phyloP scores from a whole-genome alignment of 2,797 vertebrate species.

The Tiaroga cobitis region DNA sequence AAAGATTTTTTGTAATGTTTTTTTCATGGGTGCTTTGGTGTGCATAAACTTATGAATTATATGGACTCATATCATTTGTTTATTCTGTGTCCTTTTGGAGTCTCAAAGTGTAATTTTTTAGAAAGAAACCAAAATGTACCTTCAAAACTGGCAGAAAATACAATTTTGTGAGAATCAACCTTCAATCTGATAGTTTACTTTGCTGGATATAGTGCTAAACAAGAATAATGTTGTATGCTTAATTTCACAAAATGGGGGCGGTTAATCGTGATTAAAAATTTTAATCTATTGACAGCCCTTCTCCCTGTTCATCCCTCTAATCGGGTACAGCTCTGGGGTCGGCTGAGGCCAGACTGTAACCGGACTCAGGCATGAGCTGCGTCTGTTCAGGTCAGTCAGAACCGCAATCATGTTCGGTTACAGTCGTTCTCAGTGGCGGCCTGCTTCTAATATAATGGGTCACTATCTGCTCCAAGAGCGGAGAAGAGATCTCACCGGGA shows the following conservation, averaged over 20 bases:
- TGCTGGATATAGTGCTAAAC: neutral
- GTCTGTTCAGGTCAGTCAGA: neutral
- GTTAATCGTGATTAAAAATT: neutral
- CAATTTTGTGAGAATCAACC: neutral
- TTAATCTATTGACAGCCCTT: neutral
- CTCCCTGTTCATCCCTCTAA: neutral
- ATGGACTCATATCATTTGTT: neutral
- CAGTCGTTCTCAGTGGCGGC: neutral
- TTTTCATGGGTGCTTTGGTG: neutral
- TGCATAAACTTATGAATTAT: neutral
- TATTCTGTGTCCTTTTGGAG: neutral
- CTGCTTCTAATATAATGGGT: neutral
- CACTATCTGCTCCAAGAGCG: too few species aligned
- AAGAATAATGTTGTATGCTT: neutral
- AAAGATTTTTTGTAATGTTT: too few species aligned
- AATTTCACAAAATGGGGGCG: neutral
- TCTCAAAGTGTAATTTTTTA: neutral
- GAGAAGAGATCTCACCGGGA: slow-evolving; percentile 84
- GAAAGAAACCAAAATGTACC: neutral
- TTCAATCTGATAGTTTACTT: neutral
- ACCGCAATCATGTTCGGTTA: neutral
- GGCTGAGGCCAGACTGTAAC: neutral
- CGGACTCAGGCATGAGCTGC: neutral
- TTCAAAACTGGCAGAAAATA: neutral
- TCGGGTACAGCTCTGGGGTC: neutral